A percentile compares a stretch with the other conserved stretches of the same genome.
phyloP scores from a whole-genome alignment of 2,113 vertebrate species.

The Atlantisia rogersi region DNA sequence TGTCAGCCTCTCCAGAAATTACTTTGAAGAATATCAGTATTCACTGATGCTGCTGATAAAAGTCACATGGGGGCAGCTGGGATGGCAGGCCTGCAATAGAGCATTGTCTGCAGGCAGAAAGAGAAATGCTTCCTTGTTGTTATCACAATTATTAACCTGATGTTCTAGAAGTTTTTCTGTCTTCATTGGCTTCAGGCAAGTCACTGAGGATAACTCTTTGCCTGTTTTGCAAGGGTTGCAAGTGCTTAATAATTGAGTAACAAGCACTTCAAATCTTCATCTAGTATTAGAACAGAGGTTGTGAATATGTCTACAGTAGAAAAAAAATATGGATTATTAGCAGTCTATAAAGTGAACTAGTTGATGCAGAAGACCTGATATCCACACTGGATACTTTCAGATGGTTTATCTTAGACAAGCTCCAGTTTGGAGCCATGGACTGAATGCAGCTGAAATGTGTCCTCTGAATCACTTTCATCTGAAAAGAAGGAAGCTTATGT shows the following conservation, averaged over 20 bases:
- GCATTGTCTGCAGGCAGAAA: not conserved
- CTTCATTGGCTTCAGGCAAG: not conserved
- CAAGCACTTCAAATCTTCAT: not conserved
- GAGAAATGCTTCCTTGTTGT: not conserved
- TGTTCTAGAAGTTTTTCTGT: not conserved
- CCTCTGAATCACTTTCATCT: not conserved
- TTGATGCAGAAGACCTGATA: not conserved
- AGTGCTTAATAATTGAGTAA: not conserved
- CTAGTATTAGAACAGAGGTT: not conserved
- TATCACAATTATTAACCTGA: not conserved
- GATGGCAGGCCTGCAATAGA: not conserved
- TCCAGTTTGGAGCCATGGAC: not conserved
- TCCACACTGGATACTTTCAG: not conserved
- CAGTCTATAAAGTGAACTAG: not conserved
- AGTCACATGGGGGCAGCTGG: not conserved
- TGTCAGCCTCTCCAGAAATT: constrained; percentile 6
- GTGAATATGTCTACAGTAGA: not conserved
- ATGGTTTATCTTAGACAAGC: not conserved
- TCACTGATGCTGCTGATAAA: not conserved
- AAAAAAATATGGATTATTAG: not conserved
- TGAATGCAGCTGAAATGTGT: not conserved
- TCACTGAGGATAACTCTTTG: not conserved
- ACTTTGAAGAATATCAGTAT: not conserved
- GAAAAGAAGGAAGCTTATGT: not conserved
- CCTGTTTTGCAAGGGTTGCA: not conserved